Evolutionary conservation across 2,113 vertebrate genomes (phyloP).

Genomic region (Corynorhinus townsendii): DNA sequence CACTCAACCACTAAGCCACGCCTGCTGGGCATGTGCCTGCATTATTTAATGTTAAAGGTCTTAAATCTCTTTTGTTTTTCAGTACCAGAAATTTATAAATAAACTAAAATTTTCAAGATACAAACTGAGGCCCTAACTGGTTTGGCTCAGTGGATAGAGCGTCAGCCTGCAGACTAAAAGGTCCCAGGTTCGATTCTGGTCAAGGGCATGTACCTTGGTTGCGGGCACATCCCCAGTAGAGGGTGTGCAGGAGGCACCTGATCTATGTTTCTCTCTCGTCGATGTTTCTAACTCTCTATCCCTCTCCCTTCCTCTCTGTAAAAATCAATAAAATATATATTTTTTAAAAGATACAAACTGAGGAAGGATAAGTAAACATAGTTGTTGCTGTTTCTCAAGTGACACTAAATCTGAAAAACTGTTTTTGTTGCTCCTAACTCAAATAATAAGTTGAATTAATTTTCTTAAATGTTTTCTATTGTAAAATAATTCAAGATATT

Average conservation of each 20-base stretch:
- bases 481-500: not conserved
- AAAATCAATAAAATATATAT: too few species aligned
- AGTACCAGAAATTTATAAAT: not conserved
- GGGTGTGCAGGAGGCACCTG: too few species aligned
- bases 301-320: too few species aligned
- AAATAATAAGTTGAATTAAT: not conserved
- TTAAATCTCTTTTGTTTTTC: not conserved
- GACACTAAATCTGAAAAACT: slow-evolving; percentile 4
- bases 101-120: not conserved
- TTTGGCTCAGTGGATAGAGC: too few species aligned
- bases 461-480: not conserved
- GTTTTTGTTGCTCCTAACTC: not conserved
- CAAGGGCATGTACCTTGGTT: too few species aligned
- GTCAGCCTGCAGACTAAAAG: too few species aligned
- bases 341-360: not conserved
- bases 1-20: too few species aligned
- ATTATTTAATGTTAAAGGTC: not conserved
- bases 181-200: too few species aligned
- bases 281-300: too few species aligned
- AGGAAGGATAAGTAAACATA: not conserved
- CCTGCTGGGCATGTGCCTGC: not conserved
- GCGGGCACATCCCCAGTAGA: too few species aligned
- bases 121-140: not conserved
- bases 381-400: not conserved
- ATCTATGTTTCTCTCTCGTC: too few species aligned